Percentiles rank a stretch among this genome's conserved stretches.
Conservation (phyloP, 2,797 vertebrate genomes). For the Dromococcyx pavoninus region DNA sequence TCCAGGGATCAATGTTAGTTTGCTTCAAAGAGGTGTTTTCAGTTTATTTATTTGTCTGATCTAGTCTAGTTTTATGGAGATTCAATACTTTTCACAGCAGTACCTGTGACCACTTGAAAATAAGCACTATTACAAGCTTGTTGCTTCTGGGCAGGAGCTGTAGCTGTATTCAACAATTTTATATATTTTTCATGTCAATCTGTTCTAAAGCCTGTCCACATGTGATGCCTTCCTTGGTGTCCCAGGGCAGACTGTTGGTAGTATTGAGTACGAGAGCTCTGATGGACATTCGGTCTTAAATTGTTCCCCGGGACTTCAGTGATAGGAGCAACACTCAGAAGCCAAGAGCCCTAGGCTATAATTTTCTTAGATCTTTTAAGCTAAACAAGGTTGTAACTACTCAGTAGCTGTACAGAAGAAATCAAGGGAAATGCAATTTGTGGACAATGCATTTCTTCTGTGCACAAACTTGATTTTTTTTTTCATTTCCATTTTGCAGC, state of each 20-base stretch:
- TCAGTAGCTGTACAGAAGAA: background rate
- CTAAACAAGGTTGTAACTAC: background rate
- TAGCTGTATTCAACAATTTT: background rate
- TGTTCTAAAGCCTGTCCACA: background rate
- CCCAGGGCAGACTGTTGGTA: background rate
- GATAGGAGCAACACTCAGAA: background rate
- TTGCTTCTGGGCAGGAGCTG: background rate
- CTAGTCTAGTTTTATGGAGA: background rate
- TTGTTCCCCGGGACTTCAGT: background rate
- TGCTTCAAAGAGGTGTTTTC: background rate
- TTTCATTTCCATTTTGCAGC: background rate
- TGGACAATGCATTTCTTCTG: background rate
- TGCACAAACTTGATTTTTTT: background rate
- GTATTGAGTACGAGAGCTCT: background rate
- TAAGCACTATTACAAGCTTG: background rate
- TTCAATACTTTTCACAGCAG: background rate
- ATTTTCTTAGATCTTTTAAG: conserved; percentile 29
- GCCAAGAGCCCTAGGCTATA: background rate
- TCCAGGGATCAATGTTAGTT: background rate
- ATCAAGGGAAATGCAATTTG: background rate
- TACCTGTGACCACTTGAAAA: background rate
- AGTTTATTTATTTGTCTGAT: background rate
- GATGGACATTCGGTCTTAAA: background rate
- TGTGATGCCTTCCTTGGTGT: background rate
- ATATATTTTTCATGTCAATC: background rate